A percentile compares a stretch with the other conserved stretches of the same genome.
Evolutionary conservation across 2,113 vertebrate genomes (phyloP).

Genomic region (Manacus vitellinus): DNA sequence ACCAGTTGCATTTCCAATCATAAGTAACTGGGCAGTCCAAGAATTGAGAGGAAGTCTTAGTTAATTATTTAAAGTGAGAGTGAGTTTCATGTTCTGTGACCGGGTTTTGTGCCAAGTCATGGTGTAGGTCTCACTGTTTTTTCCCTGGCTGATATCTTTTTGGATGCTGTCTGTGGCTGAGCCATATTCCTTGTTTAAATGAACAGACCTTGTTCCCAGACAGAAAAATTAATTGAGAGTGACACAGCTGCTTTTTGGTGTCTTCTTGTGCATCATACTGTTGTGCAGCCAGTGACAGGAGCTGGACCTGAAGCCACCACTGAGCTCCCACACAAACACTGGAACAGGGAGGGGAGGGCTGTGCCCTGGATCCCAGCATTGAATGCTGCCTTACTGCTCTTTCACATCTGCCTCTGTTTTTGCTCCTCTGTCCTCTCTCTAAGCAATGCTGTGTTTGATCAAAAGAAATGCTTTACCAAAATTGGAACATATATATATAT

Average conservation of each 20-base stretch:
- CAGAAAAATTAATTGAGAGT: not conserved
- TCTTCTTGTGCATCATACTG: fast-evolving
- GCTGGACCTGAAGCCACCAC: not conserved
- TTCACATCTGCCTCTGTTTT: not conserved
- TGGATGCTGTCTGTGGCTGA: not conserved
- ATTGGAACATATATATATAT: not conserved
- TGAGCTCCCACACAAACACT: fast-evolving
- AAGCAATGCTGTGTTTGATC: not conserved
- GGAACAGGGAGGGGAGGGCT: not conserved
- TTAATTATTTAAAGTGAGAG: not conserved
- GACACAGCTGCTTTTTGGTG: not conserved
- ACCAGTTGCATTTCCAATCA: not conserved
- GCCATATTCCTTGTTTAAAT: not conserved
- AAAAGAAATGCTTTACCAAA: not conserved
- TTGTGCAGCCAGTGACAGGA: not conserved
- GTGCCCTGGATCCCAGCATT: not conserved
- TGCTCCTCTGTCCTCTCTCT: not conserved
- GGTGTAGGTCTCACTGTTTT: not conserved
- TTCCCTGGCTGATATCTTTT: not conserved
- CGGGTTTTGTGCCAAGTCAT: not conserved
- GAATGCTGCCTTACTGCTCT: not conserved
- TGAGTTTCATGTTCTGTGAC: not conserved
- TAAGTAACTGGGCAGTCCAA: not conserved
- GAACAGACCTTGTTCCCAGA: not conserved
- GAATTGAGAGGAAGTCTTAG: not conserved